Percentiles rank a stretch among this genome's conserved stretches.
phyloP scores from a whole-genome alignment of 1,140 invertebrate genomes.

The Bombus breviceps region DNA sequence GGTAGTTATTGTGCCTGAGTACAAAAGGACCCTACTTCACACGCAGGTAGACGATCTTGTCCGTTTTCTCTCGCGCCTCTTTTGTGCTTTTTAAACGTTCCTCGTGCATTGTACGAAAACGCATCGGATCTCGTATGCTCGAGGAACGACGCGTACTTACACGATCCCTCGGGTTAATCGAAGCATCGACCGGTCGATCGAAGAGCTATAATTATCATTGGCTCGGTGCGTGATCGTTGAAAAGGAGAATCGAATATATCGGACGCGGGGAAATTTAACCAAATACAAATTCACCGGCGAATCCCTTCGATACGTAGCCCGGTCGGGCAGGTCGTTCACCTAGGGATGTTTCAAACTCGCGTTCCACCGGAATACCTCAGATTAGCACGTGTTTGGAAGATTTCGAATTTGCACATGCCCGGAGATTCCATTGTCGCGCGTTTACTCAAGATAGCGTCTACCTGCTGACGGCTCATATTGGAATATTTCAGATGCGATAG shows the following conservation, averaged over 20 bases:
- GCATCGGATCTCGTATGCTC: not conserved
- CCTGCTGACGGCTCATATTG: too few species aligned
- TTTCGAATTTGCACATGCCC: not conserved
- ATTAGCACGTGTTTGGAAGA: slow-evolving; percentile 2
- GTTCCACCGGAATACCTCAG: not conserved
- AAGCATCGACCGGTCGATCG: not conserved
- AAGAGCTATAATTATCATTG: slow-evolving; percentile 19
- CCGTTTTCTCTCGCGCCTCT: slow-evolving; percentile 28
- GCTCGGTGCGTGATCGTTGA: slow-evolving; percentile 6
- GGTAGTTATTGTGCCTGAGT: slow-evolving; percentile 24
- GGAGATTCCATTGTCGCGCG: not conserved
- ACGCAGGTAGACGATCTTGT: slow-evolving; percentile 28
- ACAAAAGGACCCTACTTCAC: slow-evolving; percentile 4
- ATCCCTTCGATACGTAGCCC: not conserved
- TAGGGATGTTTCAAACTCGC: not conserved
- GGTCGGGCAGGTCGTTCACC: not conserved
- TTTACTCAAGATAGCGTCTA: not conserved
- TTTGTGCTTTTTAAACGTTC: not conserved
- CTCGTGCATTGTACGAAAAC: too few species aligned
- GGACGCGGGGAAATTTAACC: not conserved
- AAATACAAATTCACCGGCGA: not conserved
- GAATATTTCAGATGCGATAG: not conserved
- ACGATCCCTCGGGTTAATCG: slow-evolving; percentile 11
- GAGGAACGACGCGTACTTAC: too few species aligned
- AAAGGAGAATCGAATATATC: not conserved